Percentiles rank a stretch among this genome's conserved stretches.
phyloP scores from a whole-genome alignment of 2,113 vertebrate species.

The Galemys pyrenaicus region DNA sequence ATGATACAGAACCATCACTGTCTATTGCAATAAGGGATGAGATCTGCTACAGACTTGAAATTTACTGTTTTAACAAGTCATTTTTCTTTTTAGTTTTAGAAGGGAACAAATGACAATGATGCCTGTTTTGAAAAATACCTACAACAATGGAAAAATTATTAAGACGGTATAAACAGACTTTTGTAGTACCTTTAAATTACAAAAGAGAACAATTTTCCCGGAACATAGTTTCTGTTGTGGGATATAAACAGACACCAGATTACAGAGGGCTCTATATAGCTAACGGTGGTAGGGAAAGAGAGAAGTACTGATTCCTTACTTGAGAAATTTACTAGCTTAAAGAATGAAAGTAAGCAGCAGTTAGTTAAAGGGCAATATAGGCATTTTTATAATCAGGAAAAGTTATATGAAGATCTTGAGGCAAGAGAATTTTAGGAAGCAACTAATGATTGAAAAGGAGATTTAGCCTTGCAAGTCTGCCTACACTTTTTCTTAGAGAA shows the following conservation, averaged over 20 bases:
- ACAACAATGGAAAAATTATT: neutral
- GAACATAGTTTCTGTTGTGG: neutral
- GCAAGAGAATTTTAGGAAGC: neutral
- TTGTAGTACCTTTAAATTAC: slow-evolving; percentile 12
- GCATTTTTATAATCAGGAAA: neutral
- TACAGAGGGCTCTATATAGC: neutral
- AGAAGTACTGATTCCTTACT: neutral
- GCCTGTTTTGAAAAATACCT: slow-evolving; percentile 19
- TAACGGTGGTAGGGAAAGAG: neutral
- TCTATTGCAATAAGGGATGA: slow-evolving; percentile 3
- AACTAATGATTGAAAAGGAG: slow-evolving; percentile 11
- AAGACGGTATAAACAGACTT: neutral
- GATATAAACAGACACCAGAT: neutral
- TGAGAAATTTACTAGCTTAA: neutral
- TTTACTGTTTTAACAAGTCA: slow-evolving; percentile 13
- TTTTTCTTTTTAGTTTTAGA: slow-evolving; percentile 42
- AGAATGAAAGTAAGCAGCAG: neutral
- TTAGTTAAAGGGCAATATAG: neutral
- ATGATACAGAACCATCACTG: slow-evolving; percentile 35
- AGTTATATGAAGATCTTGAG: slow-evolving; percentile 19
- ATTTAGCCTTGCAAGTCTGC: neutral
- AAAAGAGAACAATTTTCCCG: slow-evolving; percentile 34
- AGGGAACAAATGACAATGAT: neutral
- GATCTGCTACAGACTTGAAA: slow-evolving; percentile 25
- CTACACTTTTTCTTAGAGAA: neutral